These are phyloP conservation scores for Drosophila sturtevanti DNA, from an alignment of 1,140 invertebrate species.

Conservation along the genomic window DNA sequence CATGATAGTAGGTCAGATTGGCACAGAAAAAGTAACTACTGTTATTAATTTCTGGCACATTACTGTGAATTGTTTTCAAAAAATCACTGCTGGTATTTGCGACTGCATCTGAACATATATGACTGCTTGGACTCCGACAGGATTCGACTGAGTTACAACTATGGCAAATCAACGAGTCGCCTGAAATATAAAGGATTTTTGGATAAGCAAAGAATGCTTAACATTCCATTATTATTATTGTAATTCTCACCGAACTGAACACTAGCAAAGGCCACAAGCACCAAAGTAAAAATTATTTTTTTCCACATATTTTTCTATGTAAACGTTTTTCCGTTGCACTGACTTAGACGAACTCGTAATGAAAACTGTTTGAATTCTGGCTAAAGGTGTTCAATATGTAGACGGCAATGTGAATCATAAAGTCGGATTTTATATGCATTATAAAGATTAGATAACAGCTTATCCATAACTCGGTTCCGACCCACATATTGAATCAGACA, in stretches of 20 bases:
- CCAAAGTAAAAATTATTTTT: conserved; percentile 40
- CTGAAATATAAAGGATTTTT: conserved; percentile 10
- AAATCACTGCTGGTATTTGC: conserved; percentile 38
- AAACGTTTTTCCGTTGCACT: background rate
- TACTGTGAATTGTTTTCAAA: conserved; percentile 17
- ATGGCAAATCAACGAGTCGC: conserved; percentile 43
- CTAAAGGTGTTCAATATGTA: conserved; percentile 19
- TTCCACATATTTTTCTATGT: conserved; percentile 39
- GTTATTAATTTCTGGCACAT: conserved; percentile 19
- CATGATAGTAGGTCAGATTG: conserved; percentile 29
- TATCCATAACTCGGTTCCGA: background rate
- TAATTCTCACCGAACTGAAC: conserved; percentile 49
- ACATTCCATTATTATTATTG: background rate
- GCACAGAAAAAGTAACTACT: conserved; percentile 35
- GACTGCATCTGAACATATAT: conserved; percentile 36
- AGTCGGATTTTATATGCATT: conserved; percentile 20
- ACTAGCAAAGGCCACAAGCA: conserved; percentile 42
- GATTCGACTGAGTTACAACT: conserved; percentile 24
- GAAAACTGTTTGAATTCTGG: conserved; percentile 25
- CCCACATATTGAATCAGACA: conserved; percentile 31
- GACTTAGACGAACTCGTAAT: background rate
- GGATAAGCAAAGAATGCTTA: conserved; percentile 1
- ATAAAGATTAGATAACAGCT: conserved; percentile 47
- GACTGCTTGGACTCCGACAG: conserved; percentile 30
- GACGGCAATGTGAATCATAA: background rate